Evolutionary conservation across 2,113 vertebrate species (phyloP), one percentile per base, ranked within the genome.

Genomic region (Dasyurus viverrinus): DNA sequence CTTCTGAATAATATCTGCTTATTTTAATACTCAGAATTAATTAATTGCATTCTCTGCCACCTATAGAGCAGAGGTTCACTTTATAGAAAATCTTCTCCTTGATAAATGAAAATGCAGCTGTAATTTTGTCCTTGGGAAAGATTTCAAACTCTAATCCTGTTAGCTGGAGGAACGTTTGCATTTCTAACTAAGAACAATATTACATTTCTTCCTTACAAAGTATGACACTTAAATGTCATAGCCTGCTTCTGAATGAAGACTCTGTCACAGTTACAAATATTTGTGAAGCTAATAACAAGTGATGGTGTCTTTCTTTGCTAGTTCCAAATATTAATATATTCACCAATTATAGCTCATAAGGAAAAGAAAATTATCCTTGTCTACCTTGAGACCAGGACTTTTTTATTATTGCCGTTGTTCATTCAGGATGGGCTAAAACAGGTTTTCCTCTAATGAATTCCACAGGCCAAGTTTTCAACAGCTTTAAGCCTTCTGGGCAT

Each of bases 261-360:
- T 93, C 26, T 92, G 95, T 95, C 53, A 0, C 10, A 54, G 68
- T 96, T 97, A 93, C 12, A 97, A 97, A 89, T 97, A 97, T 96
- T 96, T 97, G 93, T 96, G 89, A 97, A 97, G 57, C 48, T 96
- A 98, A 98, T 96, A 96, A 50, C 42, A 97, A 96, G 24, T 52
- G 93, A 93, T 96, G 90, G 89, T 36, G 89, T 24, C 89, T 93
- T 93, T 97, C 92, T 53, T 96, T 96, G 1, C 47, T 92, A 97
- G n/a, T 23, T 91, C 91, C 55, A 98, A 95, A 97, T 97, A 98
- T 95, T 97, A 98, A 98, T 97, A 97, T 93, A 98, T 96, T 98
- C 93, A 96, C 91, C 96, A 98, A 96, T 98, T 98, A 98, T 91
- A 92, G 46, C 91, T 97, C 53, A 94, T 96, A 97, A 98, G 1